Base-by-base conservation (phyloP, 2,797 vertebrate species). In the Xenops minutus region DNA sequence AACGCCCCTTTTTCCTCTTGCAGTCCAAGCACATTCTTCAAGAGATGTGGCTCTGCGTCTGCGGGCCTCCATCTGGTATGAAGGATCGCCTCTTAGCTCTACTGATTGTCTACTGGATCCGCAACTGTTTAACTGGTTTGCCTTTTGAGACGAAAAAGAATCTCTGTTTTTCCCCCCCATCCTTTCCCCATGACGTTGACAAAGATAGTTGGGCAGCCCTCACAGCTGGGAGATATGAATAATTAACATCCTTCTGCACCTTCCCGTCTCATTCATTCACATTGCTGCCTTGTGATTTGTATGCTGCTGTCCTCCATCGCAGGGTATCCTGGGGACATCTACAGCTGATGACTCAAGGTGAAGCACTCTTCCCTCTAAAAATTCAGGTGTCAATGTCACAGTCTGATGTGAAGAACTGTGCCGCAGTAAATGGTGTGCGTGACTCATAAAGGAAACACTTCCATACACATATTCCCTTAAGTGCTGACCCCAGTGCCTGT, bases 371-470 rank as follows among this genome's bases (percentile, higher is more conserved):
- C 52, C 29, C 19, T 59, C 62, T 84, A 17, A 77, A 68, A 61
- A 32, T 30, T 62, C 55, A 59, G n/a, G 16, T 23, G 23, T 30
- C 7, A 8, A 29, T 63, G 41, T 36, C 54, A 16, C 56, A 46
- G 16, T 9, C 13, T 4, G 9, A 36, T 14, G 17, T 39, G 44
- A 69, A 30, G 55, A 79, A n/a, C 55, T 67, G 43, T 43, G 58
- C 67, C 2, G 5, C 68, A 62, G 72, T 77, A 63, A 84, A 61
- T 9, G 34, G 49, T 0, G 0, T 5, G 44, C 29, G 16, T 93
- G 88, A 88, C 27, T 94, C 91, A 84, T 14, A 64, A 22, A 85
- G 52, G 15, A 76, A 92, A 72, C 49, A 67, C 10, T 73, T 76
- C 41, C 44, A 41, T 44, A 32, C 8, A 10, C 23, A 27, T 17